Conservation (phyloP, 1,140 invertebrate genomes). For the Eurosta solidaginis region DNA sequence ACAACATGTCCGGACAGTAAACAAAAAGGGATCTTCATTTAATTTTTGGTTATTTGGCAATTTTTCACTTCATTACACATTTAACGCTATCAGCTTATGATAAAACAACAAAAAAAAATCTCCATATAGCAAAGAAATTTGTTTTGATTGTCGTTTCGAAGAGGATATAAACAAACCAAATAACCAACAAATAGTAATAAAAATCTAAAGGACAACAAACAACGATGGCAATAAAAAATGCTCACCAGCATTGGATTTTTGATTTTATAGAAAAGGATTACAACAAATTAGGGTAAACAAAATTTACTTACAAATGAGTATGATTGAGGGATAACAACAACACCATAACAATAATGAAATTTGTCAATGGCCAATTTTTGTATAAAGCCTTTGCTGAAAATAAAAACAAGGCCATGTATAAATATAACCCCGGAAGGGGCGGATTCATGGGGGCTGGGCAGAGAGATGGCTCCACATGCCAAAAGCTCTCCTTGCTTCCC, state of each 20-base stretch:
- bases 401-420: no score
- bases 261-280: conserved; percentile 8
- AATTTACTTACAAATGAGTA: neutral
- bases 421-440: no score
- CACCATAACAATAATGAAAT: neutral
- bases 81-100: conserved; percentile 29
- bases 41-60: conserved; percentile 36
- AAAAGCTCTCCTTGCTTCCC: no score
- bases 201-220: neutral
- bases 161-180: neutral
- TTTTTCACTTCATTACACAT: conserved; percentile 36
- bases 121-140: neutral
- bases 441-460: no score
- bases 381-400: no score
- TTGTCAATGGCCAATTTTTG: neutral
- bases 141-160: neutral
- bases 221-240: neutral
- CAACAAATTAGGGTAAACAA: conserved; percentile 25
- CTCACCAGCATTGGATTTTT: neutral
- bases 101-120: neutral
- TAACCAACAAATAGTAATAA: neutral
- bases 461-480: no score
- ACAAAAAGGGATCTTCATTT: conserved; percentile 30
- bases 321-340: neutral
- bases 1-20: neutral